phyloP scores from a whole-genome alignment of 2,113 vertebrate species.

The Alligator mississippiensis region DNA sequence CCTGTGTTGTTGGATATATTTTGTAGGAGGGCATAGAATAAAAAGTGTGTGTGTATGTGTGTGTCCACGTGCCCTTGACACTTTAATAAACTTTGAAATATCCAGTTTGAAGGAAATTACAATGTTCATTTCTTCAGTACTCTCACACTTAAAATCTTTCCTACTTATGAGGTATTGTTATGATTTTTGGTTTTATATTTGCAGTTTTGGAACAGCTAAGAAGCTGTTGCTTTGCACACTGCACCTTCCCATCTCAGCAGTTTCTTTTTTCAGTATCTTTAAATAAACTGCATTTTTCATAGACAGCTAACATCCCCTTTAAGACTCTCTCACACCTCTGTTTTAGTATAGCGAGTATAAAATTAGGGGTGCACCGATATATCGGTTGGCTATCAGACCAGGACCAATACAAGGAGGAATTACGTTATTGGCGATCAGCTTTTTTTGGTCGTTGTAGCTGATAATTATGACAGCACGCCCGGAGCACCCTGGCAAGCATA shows the following conservation, averaged over 20 bases:
- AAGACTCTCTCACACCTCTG: background rate
- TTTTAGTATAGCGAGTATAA: background rate
- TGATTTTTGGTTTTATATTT: background rate
- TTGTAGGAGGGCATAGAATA: background rate
- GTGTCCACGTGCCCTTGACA: background rate
- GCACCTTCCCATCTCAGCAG: accelerated
- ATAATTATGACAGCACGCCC: no score
- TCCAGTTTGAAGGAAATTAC: background rate
- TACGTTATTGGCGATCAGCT: no score
- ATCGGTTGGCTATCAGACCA: no score
- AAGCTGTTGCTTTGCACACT: background rate
- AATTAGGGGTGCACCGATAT: no score
- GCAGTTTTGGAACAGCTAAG: background rate
- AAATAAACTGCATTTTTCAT: background rate
- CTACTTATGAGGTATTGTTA: background rate
- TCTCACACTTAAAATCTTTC: background rate
- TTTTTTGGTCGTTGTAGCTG: no score
- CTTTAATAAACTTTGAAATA: background rate
- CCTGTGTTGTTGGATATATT: background rate
- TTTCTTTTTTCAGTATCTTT: background rate
- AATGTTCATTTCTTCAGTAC: background rate
- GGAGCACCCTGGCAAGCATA: no score
- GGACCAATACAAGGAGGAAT: no score
- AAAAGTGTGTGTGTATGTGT: background rate
- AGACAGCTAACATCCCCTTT: background rate